Base-by-base conservation (phyloP, 2,113 vertebrate species). In the Sylvia atricapilla region DNA sequence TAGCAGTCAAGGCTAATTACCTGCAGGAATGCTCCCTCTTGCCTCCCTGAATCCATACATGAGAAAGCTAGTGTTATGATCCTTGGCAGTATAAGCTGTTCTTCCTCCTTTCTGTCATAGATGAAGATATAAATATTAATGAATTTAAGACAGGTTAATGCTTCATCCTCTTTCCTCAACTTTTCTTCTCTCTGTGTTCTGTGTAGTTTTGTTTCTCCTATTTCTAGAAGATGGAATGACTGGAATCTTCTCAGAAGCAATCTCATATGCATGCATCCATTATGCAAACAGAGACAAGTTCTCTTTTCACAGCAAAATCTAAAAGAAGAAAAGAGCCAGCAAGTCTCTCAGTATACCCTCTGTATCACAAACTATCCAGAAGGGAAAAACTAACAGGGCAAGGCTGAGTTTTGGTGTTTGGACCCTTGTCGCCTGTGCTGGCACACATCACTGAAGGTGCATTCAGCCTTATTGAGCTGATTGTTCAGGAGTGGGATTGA, bases 1-100 rank as follows among this genome's bases (percentile, higher is more conserved):
- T 97, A 96, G 87, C 77, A 95, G 87, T 92, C 84, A 83, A 52
- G 87, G 68, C 80, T 97, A 93, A 97, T 96, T 96, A 95, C 70
- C 43, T 87, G 18, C 77, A 92, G 94, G 77, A 96, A 73, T 3
- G 35, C 39, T 96, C 80, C 84, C 80, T 86, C 47, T 53, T 95
- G 79, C n/a, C 70, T 91, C 58, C 20, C 44, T 73, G 63, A 73
- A 67, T 63, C 41, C 55, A 60, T 67, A 49, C 37, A 66, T 63
- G 85, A 89, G 85, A 78, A 80, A 92, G 46, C 53, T 83, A 44
- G 50, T 87, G 82, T 89, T 95, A 86, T 14, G 35, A 83, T 74
- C 78, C 83, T 84, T 90, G 74, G 55, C 41, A 47, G 31, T 30
- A 13, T 77, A 67, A 93, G 63, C 85, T 74, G 37, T 73, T 89